Evolutionary conservation across 2,888 invertebrate genomes (phyloP), one percentile per base, ranked within the genome.

Genomic region (Drosophila atroscutellata): DNA sequence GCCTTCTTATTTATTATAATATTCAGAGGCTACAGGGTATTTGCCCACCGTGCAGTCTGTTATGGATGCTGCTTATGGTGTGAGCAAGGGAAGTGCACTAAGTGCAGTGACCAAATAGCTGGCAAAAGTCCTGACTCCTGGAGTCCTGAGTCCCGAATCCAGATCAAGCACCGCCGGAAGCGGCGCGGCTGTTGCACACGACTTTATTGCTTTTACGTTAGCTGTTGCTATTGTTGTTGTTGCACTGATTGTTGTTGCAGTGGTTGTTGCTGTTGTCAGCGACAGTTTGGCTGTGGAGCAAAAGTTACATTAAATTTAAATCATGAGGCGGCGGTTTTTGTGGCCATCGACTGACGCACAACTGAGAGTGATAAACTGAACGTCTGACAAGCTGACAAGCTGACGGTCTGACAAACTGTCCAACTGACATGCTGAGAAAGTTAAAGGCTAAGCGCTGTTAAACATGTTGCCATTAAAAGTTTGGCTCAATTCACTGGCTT

Each of bases 71-170:
- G 64, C 32, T 15, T 1, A 15, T 62, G 62, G 55, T 61, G 60
- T 65, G 83, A 72, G 81, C 58, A 68, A 76, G 74, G 79, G 81
- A 81, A 78, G 81, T 86, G 75, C 80, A 73, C 83, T 80, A 86
- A 88, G 86, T 86, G 86, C 83, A 86, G 83, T 88, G 86, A 80
- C 83, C 83, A 85, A 87, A 83, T 75, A 69, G 80, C 76, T 72
- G 63, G 65, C 57, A 64, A 80, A 66, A 70, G 57, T 77, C 73
- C 63, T 49, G 50, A 55, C 49, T 63, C 30, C 52, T 49, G 56
- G 51, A 49, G 34, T 59, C 37, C 36, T 50, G 59, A 62, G 54
- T 56, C 34, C 54, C 50, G 37, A 61, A 52, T 58, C 11, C 71
- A 59, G 68, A 69, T 68, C 51, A 68, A 62, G 75, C 62, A 75